These are phyloP conservation scores for Philypnodon macrostomus DNA, from an alignment of 2,797 vertebrate genomes.

Conservation along the genomic window DNA sequence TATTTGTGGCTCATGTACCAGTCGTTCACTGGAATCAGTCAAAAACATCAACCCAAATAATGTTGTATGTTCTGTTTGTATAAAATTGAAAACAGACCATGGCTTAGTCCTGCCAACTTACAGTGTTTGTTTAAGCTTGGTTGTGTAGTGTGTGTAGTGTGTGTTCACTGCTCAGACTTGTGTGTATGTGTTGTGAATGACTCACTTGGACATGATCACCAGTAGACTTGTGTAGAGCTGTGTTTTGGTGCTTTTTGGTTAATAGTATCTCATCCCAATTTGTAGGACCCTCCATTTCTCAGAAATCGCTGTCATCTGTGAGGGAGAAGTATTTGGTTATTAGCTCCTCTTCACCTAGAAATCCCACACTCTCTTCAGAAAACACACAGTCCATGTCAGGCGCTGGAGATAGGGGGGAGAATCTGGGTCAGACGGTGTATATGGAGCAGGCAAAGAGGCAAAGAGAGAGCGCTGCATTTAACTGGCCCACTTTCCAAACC, in stretches of 20 bases:
- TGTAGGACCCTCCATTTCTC: slow-evolving; percentile 19
- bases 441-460: slow-evolving; percentile 68
- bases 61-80: slow-evolving; percentile 26
- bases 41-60: slow-evolving; percentile 58
- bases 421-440: slow-evolving; percentile 77
- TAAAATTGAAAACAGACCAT: slow-evolving; percentile 71
- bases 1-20: slow-evolving; percentile 24
- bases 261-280: slow-evolving; percentile 29
- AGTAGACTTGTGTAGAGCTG: slow-evolving; percentile 9
- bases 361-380: slow-evolving; percentile 34
- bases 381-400: slow-evolving; percentile 47
- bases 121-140: slow-evolving; percentile 57
- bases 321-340: slow-evolving; percentile 25
- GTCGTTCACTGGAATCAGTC: slow-evolving; percentile 42
- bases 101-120: slow-evolving; percentile 54
- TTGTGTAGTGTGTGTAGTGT: slow-evolving; percentile 5
- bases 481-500: slow-evolving; percentile 78
- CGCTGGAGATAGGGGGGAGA: slow-evolving; percentile 40
- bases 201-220: slow-evolving; percentile 59
- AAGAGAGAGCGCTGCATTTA: slow-evolving; percentile 71
- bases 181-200: slow-evolving; percentile 36
- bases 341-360: slow-evolving; percentile 47
- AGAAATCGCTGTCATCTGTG: slow-evolving; percentile 49
- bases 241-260: slow-evolving; percentile 18
- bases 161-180: too few species aligned